These are phyloP conservation scores for Drosophila peninsularis DNA, from an alignment of 2,888 invertebrate genomes.

Conservation along the genomic window DNA sequence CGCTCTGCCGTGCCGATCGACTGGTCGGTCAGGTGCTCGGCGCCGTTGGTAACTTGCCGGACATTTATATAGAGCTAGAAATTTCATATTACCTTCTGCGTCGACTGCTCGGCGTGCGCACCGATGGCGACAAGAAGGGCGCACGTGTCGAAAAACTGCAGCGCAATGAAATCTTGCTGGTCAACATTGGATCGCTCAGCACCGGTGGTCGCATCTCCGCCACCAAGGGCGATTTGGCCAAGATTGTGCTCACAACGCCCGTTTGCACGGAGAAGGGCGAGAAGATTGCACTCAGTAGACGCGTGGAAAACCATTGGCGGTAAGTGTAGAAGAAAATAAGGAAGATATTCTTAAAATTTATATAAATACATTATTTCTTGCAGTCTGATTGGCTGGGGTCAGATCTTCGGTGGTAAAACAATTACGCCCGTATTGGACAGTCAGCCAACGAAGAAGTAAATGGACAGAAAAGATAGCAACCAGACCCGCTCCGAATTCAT, in stretches of 20 bases:
- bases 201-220: constrained; percentile 98
- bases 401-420: constrained; percentile 98
- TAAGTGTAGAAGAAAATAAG: constrained; percentile 82
- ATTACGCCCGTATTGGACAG: constrained; percentile 89
- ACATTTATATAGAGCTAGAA: constrained; percentile 98
- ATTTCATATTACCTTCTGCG: constrained; percentile 98
- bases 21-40: constrained; percentile 99
- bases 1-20: constrained; percentile 98
- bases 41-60: constrained; percentile 97
- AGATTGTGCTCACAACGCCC: constrained; percentile 97
- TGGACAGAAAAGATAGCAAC: constrained; percentile 27
- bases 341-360: not conserved
- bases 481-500: constrained; percentile 46
- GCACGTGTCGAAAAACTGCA: constrained; percentile 98
- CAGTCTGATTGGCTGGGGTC: constrained; percentile 99
- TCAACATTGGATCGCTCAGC: constrained; percentile 99
- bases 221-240: constrained; percentile 98
- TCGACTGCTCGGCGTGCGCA: constrained; percentile 97
- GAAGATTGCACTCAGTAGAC: constrained; percentile 99
- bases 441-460: constrained; percentile 69
- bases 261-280: constrained; percentile 99
- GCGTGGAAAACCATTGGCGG: constrained; percentile 99
- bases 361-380: constrained; percentile 65
- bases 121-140: constrained; percentile 99
- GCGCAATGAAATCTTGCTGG: constrained; percentile 95